Percentiles rank a stretch among this genome's conserved stretches.
phyloP scores from a whole-genome alignment of 2,888 invertebrate species.

The Perithous albicinctus region DNA sequence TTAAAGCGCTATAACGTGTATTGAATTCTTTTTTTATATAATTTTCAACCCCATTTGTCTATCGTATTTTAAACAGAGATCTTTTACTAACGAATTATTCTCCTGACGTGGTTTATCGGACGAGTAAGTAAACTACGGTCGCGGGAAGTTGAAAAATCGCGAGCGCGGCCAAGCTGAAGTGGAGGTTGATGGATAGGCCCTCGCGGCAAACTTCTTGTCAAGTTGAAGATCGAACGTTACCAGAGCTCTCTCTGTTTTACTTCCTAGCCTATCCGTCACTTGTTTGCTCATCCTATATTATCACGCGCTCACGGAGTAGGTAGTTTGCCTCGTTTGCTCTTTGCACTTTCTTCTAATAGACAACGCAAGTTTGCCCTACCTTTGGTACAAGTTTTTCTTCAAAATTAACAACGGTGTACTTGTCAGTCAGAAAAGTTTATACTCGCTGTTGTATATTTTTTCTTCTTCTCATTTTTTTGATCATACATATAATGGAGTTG shows the following conservation, averaged over 20 bases:
- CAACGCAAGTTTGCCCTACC: not conserved
- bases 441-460: not conserved
- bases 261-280: conserved; percentile 34
- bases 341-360: not conserved
- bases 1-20: not conserved
- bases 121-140: not conserved
- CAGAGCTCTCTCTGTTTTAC: conserved; percentile 28
- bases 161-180: not conserved
- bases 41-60: not conserved
- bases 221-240: conserved; percentile 59
- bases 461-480: not conserved
- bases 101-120: conserved; percentile 24
- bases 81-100: conserved; percentile 19
- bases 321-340: conserved; percentile 9
- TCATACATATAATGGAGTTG: not conserved
- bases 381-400: not conserved
- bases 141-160: conserved; percentile 15
- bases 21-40: not conserved
- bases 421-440: not conserved
- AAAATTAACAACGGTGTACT: not conserved
- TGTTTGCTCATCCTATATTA: conserved; percentile 33
- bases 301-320: not conserved
- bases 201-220: conserved; percentile 58
- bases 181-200: conserved; percentile 58
- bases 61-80: not conserved